Base-by-base conservation (phyloP, 2,888 invertebrate genomes). In the Chorisops tibialis region DNA sequence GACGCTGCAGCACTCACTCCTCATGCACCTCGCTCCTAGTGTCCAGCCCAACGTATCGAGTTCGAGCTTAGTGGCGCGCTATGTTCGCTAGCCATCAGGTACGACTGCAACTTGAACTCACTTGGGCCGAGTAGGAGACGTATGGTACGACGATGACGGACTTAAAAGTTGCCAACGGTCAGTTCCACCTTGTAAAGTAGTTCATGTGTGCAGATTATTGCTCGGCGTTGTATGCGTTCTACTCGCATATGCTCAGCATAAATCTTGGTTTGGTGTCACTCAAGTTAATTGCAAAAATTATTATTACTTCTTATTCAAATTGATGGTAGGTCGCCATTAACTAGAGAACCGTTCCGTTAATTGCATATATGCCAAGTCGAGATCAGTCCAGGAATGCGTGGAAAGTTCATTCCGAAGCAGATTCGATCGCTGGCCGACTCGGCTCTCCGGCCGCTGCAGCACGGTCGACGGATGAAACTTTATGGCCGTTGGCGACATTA, bases 271-370 rank as follows among this genome's bases (percentile, higher is more conserved):
- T 56, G 62, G 62, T 65, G 65, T 65, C 65, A 65, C 65, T 65
- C 65, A 65, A 65, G 65, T 65, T 65, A 65, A 65, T 65, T 65
- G 65, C 65, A 65, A 65, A 65, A 62, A 61, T 61, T 60, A 60
- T 64, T 64, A 64, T 64, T 62, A 62, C 62, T 61, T 64, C 64
- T 64, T 64, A 61, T 64, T 64, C 64, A 61, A 64, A 64, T 64
- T 64, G 58, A 64, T 63, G 61, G 61, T 52, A 58, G 61, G 64
- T 64, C 52, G 58, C 61, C 50, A 38, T 61, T 43, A 56, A 48
- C 47, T 41, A 58, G 56, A 45, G 45, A 56, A 59, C 48, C 59
- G 48, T 59, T 47, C 59, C 59, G 59, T 59, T 59, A 59, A 59
- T 59, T 59, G 59, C 59, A 59, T 48, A 59, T 59, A 48, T 59